These are phyloP conservation scores for Xylota sylvarum DNA, from an alignment of 2,888 invertebrate species.

Conservation along the genomic window DNA sequence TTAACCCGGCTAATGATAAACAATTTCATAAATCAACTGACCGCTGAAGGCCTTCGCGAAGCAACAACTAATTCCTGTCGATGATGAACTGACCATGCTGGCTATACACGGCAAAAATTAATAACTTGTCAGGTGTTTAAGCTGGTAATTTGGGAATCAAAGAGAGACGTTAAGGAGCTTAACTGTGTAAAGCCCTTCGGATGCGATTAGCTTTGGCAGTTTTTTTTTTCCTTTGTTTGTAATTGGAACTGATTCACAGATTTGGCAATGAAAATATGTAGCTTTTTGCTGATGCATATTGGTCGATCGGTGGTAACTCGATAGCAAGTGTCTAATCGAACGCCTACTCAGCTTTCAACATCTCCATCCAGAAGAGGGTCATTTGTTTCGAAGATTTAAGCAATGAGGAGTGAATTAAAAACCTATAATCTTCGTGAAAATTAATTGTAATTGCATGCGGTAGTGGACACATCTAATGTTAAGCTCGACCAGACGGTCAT, in stretches of 20 bases:
- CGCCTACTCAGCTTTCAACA: conserved; percentile 25
- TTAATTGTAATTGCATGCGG: conserved; percentile 45
- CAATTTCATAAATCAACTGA: conserved; percentile 74
- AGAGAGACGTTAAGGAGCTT: conserved; percentile 61
- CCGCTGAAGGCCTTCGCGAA: conserved; percentile 61
- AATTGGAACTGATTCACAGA: conserved; percentile 33
- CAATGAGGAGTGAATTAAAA: conserved; percentile 52
- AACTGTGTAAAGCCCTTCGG: conserved; percentile 59
- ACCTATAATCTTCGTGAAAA: conserved; percentile 34
- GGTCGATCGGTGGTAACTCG: conserved; percentile 3
- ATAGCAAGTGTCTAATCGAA: conserved; percentile 9
- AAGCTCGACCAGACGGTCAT: conserved; percentile 26
- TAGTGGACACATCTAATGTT: conserved; percentile 42
- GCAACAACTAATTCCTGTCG: conserved; percentile 40
- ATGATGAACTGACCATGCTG: conserved; percentile 10
- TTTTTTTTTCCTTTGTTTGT: conserved; percentile 46
- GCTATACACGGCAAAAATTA: conserved; percentile 49
- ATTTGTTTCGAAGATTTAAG: conserved; percentile 35
- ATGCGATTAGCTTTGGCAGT: conserved; percentile 44
- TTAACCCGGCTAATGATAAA: conserved; percentile 70
- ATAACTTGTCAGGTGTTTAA: conserved; percentile 74
- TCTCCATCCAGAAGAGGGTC: not conserved
- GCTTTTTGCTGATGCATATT: conserved; percentile 16
- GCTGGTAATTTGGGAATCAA: conserved; percentile 49
- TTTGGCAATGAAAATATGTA: conserved; percentile 52